Evolutionary conservation across 2,113 vertebrate genomes (phyloP).

Genomic region (Ardeotis arabs): DNA sequence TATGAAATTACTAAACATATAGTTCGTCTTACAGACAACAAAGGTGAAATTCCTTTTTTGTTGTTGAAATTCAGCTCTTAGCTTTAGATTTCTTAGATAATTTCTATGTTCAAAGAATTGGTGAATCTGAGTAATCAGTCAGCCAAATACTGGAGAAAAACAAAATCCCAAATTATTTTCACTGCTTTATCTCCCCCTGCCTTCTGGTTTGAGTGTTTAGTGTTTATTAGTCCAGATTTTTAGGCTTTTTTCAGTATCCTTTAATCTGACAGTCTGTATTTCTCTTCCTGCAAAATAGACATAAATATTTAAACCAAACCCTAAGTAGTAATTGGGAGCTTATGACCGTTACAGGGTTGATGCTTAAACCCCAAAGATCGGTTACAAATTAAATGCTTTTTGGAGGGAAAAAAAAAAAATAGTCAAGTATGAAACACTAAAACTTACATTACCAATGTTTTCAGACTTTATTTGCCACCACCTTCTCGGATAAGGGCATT

Average conservation of each 20-base stretch:
- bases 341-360: background rate
- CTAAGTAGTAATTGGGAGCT: background rate
- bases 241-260: background rate
- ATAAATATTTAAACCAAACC: background rate
- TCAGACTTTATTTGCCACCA: background rate
- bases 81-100: background rate
- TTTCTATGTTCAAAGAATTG: fast-evolving
- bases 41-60: background rate
- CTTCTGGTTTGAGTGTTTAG: background rate
- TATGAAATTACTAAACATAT: background rate
- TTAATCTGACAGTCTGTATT: background rate
- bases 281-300: background rate
- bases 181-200: background rate
- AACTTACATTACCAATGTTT: background rate
- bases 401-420: background rate
- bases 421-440: background rate
- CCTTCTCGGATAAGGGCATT: background rate
- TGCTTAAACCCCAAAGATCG: background rate
- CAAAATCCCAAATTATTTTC: background rate
- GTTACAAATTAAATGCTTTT: background rate
- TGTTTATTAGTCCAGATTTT: background rate
- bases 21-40: background rate
- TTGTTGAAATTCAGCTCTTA: background rate
- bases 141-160: background rate
- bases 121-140: background rate